Evolutionary conservation across 23 tunicate genomes (phyloP), one percentile per base, ranked within the genome.

Genomic region (Diplosoma virens): DNA sequence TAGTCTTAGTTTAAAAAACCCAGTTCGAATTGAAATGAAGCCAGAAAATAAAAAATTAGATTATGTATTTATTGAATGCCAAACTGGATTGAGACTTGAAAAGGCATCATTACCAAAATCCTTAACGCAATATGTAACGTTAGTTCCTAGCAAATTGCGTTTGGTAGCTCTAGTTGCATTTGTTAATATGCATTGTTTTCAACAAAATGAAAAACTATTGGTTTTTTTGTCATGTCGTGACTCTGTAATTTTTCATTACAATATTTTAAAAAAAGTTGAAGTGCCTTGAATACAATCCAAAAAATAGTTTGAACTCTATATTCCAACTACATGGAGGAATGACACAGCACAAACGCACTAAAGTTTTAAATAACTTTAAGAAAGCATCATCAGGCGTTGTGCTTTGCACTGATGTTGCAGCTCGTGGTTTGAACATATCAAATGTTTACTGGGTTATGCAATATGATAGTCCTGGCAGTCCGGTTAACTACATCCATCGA

Each of bases 341-440:
- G 97, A 31, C 74, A 21, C 99, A 95, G 71, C 37, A 36, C 9
- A 88, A 89, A 37, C 76, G 99, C 23, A 83, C 75, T 7, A 31
- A 26, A 32, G 47, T 80, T 0, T 32, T 95, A 2, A 23, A 41
- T 18, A 47, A 68, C 1, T 95, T 88, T 58, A 58, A 47, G 21
- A 47, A 73, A 18, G 37, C 76, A n/a, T 37, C 75, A 22, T 53
- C 67, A 0, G 87, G 88, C 33, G 77, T 89, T 1, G 30, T 89
- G 32, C 33, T 89, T 23, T 82, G 92, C 30, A 95, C 99, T 24
- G 99, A 95, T 93, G 99, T 95, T 1, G 99, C 99, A 3, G 86
- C 99, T 1, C 65, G 99, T 30, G 99, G 99, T 35, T 52, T 95
- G 46, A 96, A 95, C 53, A 63, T 95, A 27, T 96, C 99, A 7